Evolutionary conservation across 2,888 invertebrate species (phyloP).

Genomic region (Diplolepis rosae): DNA sequence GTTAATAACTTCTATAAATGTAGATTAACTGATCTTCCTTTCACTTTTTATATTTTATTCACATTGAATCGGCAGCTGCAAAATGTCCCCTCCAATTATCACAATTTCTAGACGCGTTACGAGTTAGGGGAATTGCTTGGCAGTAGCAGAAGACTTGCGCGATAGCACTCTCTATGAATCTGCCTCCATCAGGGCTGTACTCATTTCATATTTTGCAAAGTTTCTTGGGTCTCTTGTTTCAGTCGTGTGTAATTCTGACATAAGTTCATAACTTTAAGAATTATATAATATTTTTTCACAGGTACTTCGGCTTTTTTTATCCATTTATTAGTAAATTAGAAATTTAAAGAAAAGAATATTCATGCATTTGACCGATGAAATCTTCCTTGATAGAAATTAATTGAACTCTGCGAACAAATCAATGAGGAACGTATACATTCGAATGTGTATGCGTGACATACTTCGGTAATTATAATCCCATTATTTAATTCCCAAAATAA

Average conservation of each 20-base stretch:
- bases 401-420: no score
- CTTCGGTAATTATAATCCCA: no score
- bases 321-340: no score
- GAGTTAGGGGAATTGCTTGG: slow-evolving; percentile 21
- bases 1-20: not conserved
- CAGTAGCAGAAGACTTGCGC: slow-evolving; percentile 28
- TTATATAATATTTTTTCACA: no score
- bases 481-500: no score
- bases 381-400: no score
- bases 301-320: no score
- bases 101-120: slow-evolving; percentile 17
- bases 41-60: not conserved
- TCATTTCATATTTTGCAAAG: not conserved
- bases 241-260: not conserved
- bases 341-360: no score
- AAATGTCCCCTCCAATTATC: slow-evolving; percentile 3
- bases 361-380: no score
- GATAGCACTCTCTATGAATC: not conserved
- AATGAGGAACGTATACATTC: no score
- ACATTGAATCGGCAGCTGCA: not conserved
- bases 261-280: not conserved
- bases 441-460: no score
- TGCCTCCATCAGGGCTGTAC: slow-evolving; percentile 8
- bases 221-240: not conserved
- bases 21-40: not conserved